Conservation (phyloP, 1,140 invertebrate species). For the Steinernema khuongi region DNA sequence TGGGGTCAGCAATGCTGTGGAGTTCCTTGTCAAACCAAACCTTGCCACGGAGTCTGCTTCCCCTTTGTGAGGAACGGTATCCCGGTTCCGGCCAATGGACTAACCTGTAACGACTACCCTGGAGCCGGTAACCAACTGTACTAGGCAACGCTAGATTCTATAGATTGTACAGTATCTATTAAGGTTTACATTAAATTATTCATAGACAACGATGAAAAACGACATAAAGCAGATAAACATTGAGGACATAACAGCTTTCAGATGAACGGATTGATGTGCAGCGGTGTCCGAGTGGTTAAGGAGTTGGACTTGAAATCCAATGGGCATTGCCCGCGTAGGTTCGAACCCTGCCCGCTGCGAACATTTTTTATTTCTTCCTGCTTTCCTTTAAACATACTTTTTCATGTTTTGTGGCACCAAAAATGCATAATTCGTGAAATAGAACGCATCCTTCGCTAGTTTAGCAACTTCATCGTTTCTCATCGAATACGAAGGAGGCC, state of each 20-base stretch:
- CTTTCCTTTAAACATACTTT: neutral
- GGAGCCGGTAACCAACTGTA: neutral
- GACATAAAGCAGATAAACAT: too few species aligned
- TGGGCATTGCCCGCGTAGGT: conserved; percentile 80
- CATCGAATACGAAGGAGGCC: too few species aligned
- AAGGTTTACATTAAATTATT: too few species aligned
- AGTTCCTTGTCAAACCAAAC: neutral
- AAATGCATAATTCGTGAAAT: neutral
- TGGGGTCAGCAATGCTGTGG: neutral
- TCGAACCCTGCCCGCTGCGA: conserved; percentile 80
- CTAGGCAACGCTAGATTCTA: too few species aligned
- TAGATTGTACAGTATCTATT: too few species aligned
- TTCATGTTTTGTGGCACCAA: neutral
- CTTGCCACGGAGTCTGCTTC: neutral
- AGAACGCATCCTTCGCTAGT: too few species aligned
- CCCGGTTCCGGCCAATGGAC: neutral
- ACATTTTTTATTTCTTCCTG: neutral
- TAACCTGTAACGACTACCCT: neutral
- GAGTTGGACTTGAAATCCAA: conserved; percentile 84
- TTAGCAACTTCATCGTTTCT: too few species aligned
- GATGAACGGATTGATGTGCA: neutral
- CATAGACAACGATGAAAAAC: too few species aligned
- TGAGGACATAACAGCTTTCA: neutral
- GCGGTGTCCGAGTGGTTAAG: conserved; percentile 82
- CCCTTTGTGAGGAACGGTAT: neutral